phyloP scores from a whole-genome alignment of 2,797 vertebrate species.

The Mareca penelope region DNA sequence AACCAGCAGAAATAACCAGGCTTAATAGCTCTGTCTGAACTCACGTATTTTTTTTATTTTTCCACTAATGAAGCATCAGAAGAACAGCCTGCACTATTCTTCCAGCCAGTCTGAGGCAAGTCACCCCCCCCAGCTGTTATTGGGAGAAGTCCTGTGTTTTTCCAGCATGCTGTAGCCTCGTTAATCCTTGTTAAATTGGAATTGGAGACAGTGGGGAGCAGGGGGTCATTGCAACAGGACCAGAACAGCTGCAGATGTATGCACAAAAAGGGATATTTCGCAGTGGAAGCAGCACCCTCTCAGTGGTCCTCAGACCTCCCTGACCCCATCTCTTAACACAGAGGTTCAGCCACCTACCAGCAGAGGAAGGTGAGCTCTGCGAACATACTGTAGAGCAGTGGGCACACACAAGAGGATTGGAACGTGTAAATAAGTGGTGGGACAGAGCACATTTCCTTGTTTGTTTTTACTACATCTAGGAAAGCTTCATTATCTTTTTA shows the following conservation, averaged over 20 bases:
- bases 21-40: not conserved
- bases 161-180: not conserved
- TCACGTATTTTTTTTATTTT: not conserved
- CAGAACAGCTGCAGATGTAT: not conserved
- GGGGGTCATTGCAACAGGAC: not conserved
- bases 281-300: not conserved
- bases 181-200: not conserved
- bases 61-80: not conserved
- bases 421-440: not conserved
- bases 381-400: not conserved
- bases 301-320: not conserved
- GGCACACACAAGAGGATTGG: not conserved
- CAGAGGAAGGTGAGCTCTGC: not conserved
- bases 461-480: not conserved
- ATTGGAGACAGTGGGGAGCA: not conserved
- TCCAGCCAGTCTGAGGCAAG: not conserved
- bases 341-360: not conserved
- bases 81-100: not conserved
- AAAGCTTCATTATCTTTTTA: conserved; percentile 19
- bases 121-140: not conserved
- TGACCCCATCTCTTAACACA: not conserved
- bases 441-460: not conserved
- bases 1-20: not conserved
- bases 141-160: not conserved
- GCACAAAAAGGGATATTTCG: not conserved